These are phyloP conservation scores for Lithobates sylvaticus DNA, from an alignment of 2,797 vertebrate species.

Conservation along the genomic window DNA sequence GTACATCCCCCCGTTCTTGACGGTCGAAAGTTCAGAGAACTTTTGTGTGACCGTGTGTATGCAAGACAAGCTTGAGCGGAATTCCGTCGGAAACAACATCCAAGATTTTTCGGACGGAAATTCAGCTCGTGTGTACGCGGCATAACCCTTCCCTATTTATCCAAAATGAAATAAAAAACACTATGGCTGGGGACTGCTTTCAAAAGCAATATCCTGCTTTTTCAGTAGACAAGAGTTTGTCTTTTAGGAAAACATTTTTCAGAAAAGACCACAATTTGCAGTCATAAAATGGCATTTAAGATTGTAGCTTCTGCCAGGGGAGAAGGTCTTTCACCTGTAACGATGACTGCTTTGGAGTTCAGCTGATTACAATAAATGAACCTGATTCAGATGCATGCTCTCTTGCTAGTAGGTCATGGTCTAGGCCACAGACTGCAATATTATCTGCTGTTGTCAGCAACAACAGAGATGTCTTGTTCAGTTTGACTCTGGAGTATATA, in stretches of 20 bases:
- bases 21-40: too few species aligned
- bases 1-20: too few species aligned
- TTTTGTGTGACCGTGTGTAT: too few species aligned
- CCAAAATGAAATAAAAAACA: neutral
- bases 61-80: too few species aligned
- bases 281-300: neutral
- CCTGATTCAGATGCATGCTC: constrained; percentile 24
- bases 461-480: neutral
- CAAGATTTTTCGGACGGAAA: too few species aligned
- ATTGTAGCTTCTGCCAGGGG: neutral
- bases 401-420: constrained; percentile 10
- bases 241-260: neutral
- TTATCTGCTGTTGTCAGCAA: constrained; percentile 36
- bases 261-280: neutral
- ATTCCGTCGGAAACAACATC: too few species aligned
- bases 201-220: neutral
- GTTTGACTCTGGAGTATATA: constrained; percentile 1
- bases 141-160: too few species aligned
- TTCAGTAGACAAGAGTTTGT: too few species aligned
- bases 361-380: constrained; percentile 22
- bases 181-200: neutral
- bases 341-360: neutral
- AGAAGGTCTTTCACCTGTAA: constrained; percentile 33
- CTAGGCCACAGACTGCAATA: neutral
- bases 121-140: too few species aligned